phyloP scores from a whole-genome alignment of 2,888 invertebrate genomes.

The Cephus pygmeus region DNA sequence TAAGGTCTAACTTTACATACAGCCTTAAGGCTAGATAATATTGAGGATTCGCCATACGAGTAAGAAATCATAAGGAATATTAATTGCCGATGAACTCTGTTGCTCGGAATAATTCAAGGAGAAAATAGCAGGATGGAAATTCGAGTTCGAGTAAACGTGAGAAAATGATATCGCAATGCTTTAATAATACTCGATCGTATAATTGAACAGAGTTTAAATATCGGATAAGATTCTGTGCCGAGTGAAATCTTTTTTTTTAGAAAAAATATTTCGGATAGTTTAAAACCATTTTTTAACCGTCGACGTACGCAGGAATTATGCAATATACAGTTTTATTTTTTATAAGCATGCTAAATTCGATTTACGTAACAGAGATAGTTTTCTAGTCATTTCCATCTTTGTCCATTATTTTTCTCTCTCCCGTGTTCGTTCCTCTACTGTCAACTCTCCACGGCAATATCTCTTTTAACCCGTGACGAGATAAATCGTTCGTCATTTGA shows the following conservation, averaged over 20 bases:
- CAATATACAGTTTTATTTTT: background rate
- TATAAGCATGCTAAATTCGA: background rate
- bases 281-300: background rate
- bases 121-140: background rate
- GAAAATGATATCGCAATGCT: background rate
- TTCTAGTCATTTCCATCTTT: background rate
- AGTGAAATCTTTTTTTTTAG: background rate
- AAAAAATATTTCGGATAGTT: background rate
- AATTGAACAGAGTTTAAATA: background rate
- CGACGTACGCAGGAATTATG: background rate
- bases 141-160: background rate
- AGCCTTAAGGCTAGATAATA: background rate
- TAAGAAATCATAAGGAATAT: background rate
- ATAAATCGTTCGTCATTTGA: background rate
- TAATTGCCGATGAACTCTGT: background rate
- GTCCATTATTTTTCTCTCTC: background rate
- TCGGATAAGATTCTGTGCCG: background rate
- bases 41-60: background rate
- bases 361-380: background rate
- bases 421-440: background rate
- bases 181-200: background rate
- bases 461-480: background rate
- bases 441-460: background rate
- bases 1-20: background rate
- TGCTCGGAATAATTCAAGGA: background rate